Percentiles rank a stretch among this genome's conserved stretches.
Conservation (phyloP, 2,888 invertebrate genomes). For the Caenorhabditis wallacei region DNA sequence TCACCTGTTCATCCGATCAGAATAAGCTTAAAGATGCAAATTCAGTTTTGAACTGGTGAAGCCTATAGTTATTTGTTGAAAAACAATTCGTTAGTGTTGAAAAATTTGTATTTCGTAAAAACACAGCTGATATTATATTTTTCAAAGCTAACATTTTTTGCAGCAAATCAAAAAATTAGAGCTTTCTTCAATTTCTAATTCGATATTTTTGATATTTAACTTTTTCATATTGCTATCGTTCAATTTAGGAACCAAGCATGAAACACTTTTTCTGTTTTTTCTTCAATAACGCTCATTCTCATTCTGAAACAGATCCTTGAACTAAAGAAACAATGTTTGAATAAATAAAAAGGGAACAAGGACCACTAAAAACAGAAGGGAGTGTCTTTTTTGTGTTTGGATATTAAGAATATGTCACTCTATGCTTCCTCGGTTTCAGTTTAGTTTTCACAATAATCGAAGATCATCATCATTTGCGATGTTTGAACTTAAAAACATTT, state of each 20-base stretch:
- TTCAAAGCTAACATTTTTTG: too few species aligned
- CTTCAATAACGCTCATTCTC: too few species aligned
- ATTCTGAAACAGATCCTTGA: not conserved
- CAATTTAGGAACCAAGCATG: not conserved
- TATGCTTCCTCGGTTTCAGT: not conserved
- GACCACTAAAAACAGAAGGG: not conserved
- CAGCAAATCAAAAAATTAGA: too few species aligned
- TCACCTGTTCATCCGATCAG: too few species aligned
- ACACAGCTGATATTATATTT: conserved; percentile 4
- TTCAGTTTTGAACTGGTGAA: not conserved
- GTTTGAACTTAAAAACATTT: not conserved
- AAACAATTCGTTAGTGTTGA: not conserved
- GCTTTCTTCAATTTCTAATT: too few species aligned
- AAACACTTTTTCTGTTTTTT: too few species aligned
- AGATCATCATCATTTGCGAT: conserved; percentile 4
- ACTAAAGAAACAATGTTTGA: conserved; percentile 1
- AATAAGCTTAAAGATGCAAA: too few species aligned
- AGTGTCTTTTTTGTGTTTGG: not conserved
- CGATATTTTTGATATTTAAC: too few species aligned
- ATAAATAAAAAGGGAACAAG: not conserved
- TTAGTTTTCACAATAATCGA: not conserved
- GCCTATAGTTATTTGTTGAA: not conserved
- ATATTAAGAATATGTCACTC: conserved; percentile 1
- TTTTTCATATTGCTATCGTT: too few species aligned
- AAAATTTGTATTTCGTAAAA: not conserved